These are phyloP conservation scores for Anas acuta DNA, from an alignment of 2,797 vertebrate genomes.

Conservation along the genomic window DNA sequence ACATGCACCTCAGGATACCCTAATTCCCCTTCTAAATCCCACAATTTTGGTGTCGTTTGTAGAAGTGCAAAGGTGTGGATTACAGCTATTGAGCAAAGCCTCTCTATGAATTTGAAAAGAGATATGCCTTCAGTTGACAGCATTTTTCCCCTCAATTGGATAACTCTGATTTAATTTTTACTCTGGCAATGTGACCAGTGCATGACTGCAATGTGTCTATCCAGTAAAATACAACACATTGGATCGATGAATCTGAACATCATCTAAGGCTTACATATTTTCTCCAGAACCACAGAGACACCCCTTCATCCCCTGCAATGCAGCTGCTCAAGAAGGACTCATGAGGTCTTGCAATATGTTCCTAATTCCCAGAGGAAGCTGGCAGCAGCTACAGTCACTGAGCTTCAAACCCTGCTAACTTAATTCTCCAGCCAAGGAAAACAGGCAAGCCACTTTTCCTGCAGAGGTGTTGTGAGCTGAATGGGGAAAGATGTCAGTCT, in stretches of 20 bases:
- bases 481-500: background rate
- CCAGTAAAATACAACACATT: background rate
- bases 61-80: background rate
- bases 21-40: background rate
- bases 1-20: background rate
- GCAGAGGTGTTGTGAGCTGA: background rate
- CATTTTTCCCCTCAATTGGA: background rate
- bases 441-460: background rate
- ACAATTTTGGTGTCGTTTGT: background rate
- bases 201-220: background rate
- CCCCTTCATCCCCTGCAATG: background rate
- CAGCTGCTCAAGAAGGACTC: background rate
- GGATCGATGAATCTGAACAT: background rate
- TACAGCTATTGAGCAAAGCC: background rate
- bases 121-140: background rate
- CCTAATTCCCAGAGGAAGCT: background rate
- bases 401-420: background rate
- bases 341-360: background rate
- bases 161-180: constrained; percentile 3
- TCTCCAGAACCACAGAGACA: background rate
- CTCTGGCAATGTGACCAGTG: background rate
- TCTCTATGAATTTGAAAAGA: background rate
- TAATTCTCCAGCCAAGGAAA: background rate
- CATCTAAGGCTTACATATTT: background rate
- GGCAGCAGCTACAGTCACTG: background rate